Conservation (phyloP, 2,888 invertebrate genomes). For the Idaea biselata region DNA sequence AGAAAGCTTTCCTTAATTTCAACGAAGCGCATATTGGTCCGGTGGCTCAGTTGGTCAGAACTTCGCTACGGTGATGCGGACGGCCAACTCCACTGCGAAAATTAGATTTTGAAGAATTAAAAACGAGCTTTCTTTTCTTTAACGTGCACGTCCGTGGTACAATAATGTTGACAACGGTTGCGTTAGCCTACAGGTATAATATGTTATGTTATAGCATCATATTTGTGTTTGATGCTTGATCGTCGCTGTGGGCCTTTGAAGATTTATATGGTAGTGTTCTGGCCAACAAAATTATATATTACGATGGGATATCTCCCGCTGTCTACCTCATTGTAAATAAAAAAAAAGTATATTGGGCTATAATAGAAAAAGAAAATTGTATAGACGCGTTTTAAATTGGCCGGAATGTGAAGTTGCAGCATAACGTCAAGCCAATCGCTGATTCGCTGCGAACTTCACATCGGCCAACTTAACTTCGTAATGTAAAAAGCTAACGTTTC, state of each 20-base stretch:
- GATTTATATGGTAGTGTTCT: constrained; percentile 37
- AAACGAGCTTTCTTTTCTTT: too few relatives aligned
- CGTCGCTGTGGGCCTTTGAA: constrained; percentile 7
- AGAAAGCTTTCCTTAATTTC: too few relatives aligned
- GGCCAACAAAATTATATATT: constrained; percentile 63
- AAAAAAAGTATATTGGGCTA: constrained; percentile 62
- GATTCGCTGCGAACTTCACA: background rate
- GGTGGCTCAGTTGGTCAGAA: too few relatives aligned
- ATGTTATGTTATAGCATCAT: background rate
- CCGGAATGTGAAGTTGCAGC: background rate
- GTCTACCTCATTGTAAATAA: constrained; percentile 79
- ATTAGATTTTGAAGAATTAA: too few relatives aligned
- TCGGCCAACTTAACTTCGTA: constrained; percentile 7
- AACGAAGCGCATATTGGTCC: too few relatives aligned
- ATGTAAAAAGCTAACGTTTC: constrained; percentile 53
- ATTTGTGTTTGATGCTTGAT: background rate
- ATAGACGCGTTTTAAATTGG: constrained; percentile 1
- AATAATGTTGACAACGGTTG: too few relatives aligned
- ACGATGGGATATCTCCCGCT: constrained; percentile 57
- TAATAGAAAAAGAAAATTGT: constrained; percentile 53
- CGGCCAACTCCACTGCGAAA: too few relatives aligned
- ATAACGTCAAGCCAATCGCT: too few relatives aligned
- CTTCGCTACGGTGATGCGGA: too few relatives aligned
- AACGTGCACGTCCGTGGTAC: too few relatives aligned
- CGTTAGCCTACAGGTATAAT: too few relatives aligned